Evolutionary conservation across 2,113 vertebrate species (phyloP), one percentile per base, ranked within the genome.

Genomic region (Uria lomvia): DNA sequence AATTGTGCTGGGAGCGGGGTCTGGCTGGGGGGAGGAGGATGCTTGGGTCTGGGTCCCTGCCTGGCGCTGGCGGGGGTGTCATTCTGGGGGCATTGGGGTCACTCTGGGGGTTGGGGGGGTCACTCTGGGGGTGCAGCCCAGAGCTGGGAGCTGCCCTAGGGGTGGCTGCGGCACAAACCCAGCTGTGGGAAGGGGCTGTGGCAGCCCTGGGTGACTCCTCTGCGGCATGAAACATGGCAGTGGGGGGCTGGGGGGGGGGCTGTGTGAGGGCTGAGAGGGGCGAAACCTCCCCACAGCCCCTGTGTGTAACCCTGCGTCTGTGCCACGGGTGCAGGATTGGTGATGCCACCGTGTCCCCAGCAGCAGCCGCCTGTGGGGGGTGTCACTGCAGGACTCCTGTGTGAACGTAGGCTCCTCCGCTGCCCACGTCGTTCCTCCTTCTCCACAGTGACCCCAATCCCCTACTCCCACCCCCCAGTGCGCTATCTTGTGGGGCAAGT

Each of bases 401-500:
- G 36, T 50, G 23, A 32, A 7, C 1, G 34, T 4, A 4, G n/a
- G 38, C 5, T 21, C 26, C 58, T 42, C 60, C 5, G 11, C 52
- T 52, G 21, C 42, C 24, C 9, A 2, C 21, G 3, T 7, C 9
- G 1, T 15, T 76, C 4, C 17, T 11, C 9, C 9, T 56, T 29
- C 36, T 18, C 42, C 13, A 2, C 30, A 12, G 12, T 49, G 75
- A 2, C 26, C 38, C 20, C 4, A 6, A 6, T 19, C 18, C 21
- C 11, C 66, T 58, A 1, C 56, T 52, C 34, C 58, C 2, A 1
- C 2, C 36, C 58, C 42, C 38, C 24, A 9, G 50, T 8, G 29
- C 4, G 1, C 53, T 58, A 3, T 3, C 36, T 30, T 0, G 2
- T 3, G 30, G 30, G 47, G 36, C 30, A 20, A 10, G 47, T 62